phyloP scores from a whole-genome alignment of 2,888 invertebrate species.

The Tenthredo distinguenda region DNA sequence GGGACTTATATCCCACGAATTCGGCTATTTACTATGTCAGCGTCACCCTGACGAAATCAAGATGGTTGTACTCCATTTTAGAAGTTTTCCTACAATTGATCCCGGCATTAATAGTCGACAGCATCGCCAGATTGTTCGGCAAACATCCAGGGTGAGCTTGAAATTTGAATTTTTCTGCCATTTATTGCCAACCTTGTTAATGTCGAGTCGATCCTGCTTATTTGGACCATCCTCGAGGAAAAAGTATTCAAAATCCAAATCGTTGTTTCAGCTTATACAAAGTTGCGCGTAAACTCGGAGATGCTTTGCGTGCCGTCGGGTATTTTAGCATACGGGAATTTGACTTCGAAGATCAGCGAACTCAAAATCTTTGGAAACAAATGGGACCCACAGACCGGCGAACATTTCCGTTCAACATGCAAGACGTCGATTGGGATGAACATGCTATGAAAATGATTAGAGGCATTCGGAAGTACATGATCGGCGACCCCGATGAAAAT shows the following conservation, averaged over 20 bases:
- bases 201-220: too few species aligned
- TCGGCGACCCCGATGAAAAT: background rate
- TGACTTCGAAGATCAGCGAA: slow-evolving; percentile 85
- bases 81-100: slow-evolving; percentile 85
- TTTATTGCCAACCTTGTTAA: too few species aligned
- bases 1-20: slow-evolving; percentile 70
- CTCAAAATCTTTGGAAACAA: slow-evolving; percentile 79
- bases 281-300: slow-evolving; percentile 61
- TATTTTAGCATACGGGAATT: slow-evolving; percentile 89
- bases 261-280: slow-evolving; percentile 71
- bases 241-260: background rate
- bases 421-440: slow-evolving; percentile 24
- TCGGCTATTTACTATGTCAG: slow-evolving; percentile 76
- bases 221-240: background rate
- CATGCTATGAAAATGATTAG: background rate
- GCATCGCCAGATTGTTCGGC: slow-evolving; percentile 82
- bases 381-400: slow-evolving; percentile 81
- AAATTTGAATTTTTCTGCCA: background rate
- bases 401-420: slow-evolving; percentile 77
- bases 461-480: background rate
- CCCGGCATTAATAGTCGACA: slow-evolving; percentile 87
- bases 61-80: slow-evolving; percentile 82
- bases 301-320: slow-evolving; percentile 77
- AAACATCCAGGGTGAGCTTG: slow-evolving; percentile 87
- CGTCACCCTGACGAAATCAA: background rate